Evolutionary conservation across 2,113 vertebrate genomes (phyloP), one percentile per base, ranked within the genome.

Genomic region (Taxidea taxus): DNA sequence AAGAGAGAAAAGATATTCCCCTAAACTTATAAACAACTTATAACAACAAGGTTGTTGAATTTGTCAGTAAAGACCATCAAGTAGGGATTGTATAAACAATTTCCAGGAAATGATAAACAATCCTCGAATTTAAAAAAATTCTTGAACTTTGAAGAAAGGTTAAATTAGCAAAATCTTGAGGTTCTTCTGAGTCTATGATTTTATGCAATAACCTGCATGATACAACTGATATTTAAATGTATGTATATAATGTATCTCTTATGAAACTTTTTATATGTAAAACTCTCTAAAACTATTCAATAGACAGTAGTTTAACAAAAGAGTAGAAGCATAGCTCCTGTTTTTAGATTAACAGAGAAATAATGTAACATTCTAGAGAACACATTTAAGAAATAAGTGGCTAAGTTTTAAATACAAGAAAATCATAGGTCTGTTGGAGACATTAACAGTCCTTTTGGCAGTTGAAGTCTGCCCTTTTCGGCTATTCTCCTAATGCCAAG

Each of bases 201-300:
- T 54, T 80, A 96, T 87, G 70, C 92, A 78, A 15, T 51, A 75
- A 93, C 37, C 95, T 74, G 1, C 51, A 29, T 44, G 29, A 93
- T 14, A 42, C 44, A 87, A 90, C 70, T 39, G 15, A 77, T 82
- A 23, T 60, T 93, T 93, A 91, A 97, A 89, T 75, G 47, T 80
- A 84, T n/a, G n/a, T 1, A 96, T 14, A 87, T 21, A 96, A 49
- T 58, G 5, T 39, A 44, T 47, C 14, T 39, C 72, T 60, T 49
- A 15, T 29, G 15, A 93, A 84, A 80, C 47, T 80, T 90, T 78
- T 47, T 37, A 90, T 72, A 75, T 56, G 13, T 83, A 81, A 93
- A 94, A 74, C 74, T 95, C 34, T 78, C n/a, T 91, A 39, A 91
- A 93, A 94, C 11, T 87, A 83, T 42, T 68, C 29, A 87, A 90